These are phyloP conservation scores for Rutpela maculata DNA, from an alignment of 2,888 invertebrate genomes.

Conservation along the genomic window DNA sequence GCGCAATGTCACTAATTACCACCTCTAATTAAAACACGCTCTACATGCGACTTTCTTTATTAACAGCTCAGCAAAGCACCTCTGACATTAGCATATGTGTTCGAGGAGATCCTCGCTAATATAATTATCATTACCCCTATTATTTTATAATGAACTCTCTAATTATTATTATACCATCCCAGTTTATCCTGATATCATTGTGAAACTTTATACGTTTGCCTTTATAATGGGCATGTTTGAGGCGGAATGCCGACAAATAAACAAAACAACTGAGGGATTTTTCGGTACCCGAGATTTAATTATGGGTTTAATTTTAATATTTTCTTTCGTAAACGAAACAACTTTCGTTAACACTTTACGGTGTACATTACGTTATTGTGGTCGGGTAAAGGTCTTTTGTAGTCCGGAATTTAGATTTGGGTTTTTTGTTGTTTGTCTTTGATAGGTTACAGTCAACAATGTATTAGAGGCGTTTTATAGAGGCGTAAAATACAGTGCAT, in stretches of 20 bases:
- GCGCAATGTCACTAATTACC: conserved; percentile 66
- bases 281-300: conserved; percentile 16
- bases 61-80: conserved; percentile 53
- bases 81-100: conserved; percentile 51
- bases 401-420: background rate
- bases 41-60: conserved; percentile 66
- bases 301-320: conserved; percentile 16
- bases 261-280: conserved; percentile 24
- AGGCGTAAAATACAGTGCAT: background rate
- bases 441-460: background rate
- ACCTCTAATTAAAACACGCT: conserved; percentile 67
- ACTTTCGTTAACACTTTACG: conserved; percentile 1
- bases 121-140: conserved; percentile 59
- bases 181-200: conserved; percentile 52
- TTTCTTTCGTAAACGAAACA: background rate
- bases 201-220: conserved; percentile 48
- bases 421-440: background rate
- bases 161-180: conserved; percentile 55
- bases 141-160: conserved; percentile 58
- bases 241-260: conserved; percentile 39
- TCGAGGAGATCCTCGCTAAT: conserved; percentile 52
- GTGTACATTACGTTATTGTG: background rate
- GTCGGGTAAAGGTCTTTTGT: background rate
- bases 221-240: conserved; percentile 37
- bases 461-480: background rate